Conservation (phyloP, 2,797 vertebrate genomes). For the Paedocypris micromegethes region DNA sequence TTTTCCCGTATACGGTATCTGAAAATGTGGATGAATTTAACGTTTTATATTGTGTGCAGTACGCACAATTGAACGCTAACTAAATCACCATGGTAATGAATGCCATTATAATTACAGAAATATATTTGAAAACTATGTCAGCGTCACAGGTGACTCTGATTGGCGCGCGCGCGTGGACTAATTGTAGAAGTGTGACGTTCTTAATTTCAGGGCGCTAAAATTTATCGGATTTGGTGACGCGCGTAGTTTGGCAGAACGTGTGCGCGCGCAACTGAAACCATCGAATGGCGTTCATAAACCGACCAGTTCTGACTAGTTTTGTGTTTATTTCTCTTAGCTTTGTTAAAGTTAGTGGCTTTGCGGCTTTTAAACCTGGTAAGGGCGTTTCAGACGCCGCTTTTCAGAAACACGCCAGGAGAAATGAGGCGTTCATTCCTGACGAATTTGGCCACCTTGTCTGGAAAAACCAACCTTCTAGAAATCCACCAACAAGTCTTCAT, state of each 20-base stretch:
- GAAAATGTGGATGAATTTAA: no score
- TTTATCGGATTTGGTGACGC: background rate
- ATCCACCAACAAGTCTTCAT: no score
- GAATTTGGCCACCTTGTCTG: conserved; percentile 58
- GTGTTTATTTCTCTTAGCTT: conserved; percentile 41
- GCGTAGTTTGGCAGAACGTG: conserved; percentile 3
- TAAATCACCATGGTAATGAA: no score
- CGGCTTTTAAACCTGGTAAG: conserved; percentile 25
- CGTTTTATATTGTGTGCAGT: no score
- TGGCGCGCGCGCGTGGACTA: background rate
- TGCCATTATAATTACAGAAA: no score
- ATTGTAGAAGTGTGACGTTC: conserved; percentile 3
- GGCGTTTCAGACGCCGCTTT: conserved; percentile 1
- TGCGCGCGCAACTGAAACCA: conserved; percentile 12
- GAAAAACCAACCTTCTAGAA: background rate
- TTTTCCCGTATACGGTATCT: no score
- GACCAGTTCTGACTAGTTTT: conserved; percentile 37
- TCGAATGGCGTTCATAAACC: conserved; percentile 54
- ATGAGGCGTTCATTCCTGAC: background rate
- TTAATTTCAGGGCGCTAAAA: background rate
- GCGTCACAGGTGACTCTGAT: conserved; percentile 17
- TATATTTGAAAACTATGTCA: no score
- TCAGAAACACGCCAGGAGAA: background rate
- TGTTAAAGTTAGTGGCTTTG: conserved; percentile 43
- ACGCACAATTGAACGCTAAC: no score